Evolutionary conservation across 2,888 invertebrate genomes (phyloP).

Genomic region (Limnephilus auricula): DNA sequence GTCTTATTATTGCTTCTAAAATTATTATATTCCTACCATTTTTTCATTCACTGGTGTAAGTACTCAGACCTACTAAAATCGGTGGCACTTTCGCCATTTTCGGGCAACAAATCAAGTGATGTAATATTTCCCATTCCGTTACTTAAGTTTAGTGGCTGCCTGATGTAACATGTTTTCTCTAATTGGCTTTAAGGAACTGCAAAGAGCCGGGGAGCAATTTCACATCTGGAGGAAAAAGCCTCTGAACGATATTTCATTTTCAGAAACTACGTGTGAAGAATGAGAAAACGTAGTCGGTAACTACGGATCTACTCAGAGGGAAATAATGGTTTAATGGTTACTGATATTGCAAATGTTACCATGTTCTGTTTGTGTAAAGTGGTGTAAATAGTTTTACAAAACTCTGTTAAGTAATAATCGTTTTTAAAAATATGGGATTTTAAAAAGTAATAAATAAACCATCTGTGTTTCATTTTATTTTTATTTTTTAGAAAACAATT

Average conservation of each 20-base stretch:
- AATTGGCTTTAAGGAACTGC: slow-evolving; percentile 44
- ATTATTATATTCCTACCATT: no score
- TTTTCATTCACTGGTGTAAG: not conserved
- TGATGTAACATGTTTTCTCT: slow-evolving; percentile 32
- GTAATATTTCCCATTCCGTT: not conserved
- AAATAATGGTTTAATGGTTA: not conserved
- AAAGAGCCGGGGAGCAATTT: slow-evolving; percentile 20
- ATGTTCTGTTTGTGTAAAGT: not conserved
- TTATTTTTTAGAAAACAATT: no score
- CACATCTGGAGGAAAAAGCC: slow-evolving; percentile 46
- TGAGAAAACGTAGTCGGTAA: slow-evolving; percentile 8
- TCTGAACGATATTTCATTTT: slow-evolving; percentile 57
- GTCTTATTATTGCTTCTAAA: no score
- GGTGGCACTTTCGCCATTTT: not conserved
- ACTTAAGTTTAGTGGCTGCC: not conserved
- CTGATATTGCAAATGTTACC: not conserved
- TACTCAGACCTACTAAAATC: not conserved
- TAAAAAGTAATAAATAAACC: no score
- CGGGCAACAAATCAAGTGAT: not conserved
- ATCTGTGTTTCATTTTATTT: no score
- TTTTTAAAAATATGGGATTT: no score
- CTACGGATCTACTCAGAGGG: not conserved
- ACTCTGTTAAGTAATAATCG: not conserved
- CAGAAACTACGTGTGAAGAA: slow-evolving; percentile 50
- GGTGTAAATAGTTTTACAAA: not conserved